These are phyloP conservation scores for Carassius gibelio DNA, from an alignment of 2,113 vertebrate genomes.

Conservation along the genomic window DNA sequence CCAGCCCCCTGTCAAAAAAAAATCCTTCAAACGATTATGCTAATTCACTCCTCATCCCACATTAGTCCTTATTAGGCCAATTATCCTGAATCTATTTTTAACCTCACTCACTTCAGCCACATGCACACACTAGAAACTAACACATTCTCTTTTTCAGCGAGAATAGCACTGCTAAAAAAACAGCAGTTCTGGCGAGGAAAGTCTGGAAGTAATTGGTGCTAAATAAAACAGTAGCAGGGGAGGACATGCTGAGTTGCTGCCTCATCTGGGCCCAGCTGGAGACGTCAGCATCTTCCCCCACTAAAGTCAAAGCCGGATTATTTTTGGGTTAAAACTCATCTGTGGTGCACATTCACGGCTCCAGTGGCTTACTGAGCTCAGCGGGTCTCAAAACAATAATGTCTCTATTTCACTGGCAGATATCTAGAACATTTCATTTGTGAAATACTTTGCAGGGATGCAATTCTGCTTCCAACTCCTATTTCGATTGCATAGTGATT, in stretches of 20 bases:
- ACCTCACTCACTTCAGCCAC: not conserved
- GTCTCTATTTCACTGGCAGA: not conserved
- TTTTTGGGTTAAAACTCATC: constrained; percentile 69
- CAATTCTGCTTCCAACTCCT: not conserved
- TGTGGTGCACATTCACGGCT: constrained; percentile 50
- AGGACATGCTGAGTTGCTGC: constrained; percentile 54
- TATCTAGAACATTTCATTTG: not conserved
- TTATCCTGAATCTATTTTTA: constrained; percentile 27
- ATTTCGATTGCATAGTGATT: not conserved
- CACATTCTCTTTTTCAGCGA: not conserved
- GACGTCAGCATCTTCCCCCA: constrained; percentile 59
- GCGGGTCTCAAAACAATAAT: constrained; percentile 3
- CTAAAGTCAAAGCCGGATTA: constrained; percentile 63
- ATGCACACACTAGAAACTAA: not conserved
- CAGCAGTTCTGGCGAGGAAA: constrained; percentile 7
- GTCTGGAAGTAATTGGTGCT: constrained; percentile 43
- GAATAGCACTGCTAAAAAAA: not conserved
- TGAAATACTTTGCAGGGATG: not conserved
- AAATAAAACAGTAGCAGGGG: constrained; percentile 52
- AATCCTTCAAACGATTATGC: constrained; percentile 40
- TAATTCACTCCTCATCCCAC: constrained; percentile 28
- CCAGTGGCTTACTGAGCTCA: constrained; percentile 29
- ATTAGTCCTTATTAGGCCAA: constrained; percentile 36
- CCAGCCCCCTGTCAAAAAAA: constrained; percentile 42
- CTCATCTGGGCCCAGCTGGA: constrained; percentile 62